These are phyloP conservation scores for Agonopterix heracliana DNA, from an alignment of 2,888 invertebrate species.

Conservation along the genomic window DNA sequence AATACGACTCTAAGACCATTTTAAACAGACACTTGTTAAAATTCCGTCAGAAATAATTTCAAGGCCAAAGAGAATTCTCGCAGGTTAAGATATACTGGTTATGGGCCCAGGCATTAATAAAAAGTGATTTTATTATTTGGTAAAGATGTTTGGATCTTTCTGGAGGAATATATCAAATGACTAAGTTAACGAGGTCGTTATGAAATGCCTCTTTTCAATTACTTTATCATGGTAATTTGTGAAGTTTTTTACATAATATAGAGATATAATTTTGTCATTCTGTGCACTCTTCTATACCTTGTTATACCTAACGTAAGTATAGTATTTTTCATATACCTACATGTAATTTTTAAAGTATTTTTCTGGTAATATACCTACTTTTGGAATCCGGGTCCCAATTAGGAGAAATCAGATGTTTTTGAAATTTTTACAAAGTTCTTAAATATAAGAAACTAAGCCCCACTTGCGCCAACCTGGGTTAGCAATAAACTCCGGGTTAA, in stretches of 20 bases:
- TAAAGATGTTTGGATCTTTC: conserved; percentile 15
- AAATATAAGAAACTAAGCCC: too few species aligned
- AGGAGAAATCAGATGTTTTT: too few species aligned
- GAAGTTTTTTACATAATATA: not conserved
- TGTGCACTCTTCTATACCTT: too few species aligned
- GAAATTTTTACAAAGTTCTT: too few species aligned
- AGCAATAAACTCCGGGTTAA: too few species aligned
- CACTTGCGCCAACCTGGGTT: too few species aligned
- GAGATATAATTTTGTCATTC: too few species aligned
- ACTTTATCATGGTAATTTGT: not conserved
- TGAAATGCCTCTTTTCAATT: conserved; percentile 1
- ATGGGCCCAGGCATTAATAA: conserved; percentile 12
- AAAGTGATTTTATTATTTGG: conserved; percentile 20
- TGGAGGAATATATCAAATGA: conserved; percentile 3
- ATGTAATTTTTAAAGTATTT: too few species aligned
- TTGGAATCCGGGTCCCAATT: too few species aligned
- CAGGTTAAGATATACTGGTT: conserved; percentile 28
- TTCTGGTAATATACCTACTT: too few species aligned
- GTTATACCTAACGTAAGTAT: too few species aligned
- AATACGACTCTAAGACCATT: conserved; percentile 1
- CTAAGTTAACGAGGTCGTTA: conserved; percentile 10
- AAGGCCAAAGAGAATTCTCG: conserved; percentile 1
- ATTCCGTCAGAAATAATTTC: not conserved
- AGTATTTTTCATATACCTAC: too few species aligned
- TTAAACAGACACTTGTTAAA: conserved; percentile 2